Percentiles rank a stretch among this genome's conserved stretches.
Conservation (phyloP, 2,797 vertebrate genomes). For the Adrianichthys oophorus region DNA sequence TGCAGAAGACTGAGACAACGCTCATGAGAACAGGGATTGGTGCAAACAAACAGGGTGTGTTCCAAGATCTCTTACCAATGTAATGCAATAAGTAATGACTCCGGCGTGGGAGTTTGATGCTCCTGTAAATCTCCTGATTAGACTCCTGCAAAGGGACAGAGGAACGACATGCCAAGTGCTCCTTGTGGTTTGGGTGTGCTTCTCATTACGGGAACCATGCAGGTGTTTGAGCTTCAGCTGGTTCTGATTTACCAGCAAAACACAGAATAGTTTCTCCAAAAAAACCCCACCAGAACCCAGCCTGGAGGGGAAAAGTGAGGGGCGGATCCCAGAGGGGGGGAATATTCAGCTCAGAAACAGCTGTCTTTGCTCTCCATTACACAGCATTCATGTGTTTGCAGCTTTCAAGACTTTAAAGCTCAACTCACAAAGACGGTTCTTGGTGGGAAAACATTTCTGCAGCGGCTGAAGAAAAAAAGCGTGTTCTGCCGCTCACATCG, state of each 20-base stretch:
- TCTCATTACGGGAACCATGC: conserved; percentile 65
- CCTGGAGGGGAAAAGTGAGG: conserved; percentile 7
- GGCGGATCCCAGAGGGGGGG: conserved; percentile 11
- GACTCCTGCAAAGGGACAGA: neutral
- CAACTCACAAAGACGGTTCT: conserved; percentile 21
- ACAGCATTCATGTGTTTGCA: conserved; percentile 16
- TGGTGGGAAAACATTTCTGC: conserved; percentile 15
- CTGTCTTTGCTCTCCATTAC: conserved; percentile 23
- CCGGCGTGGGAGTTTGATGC: conserved; percentile 37
- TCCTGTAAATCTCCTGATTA: conserved; percentile 51
- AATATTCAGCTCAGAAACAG: conserved; percentile 22
- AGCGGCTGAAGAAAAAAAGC: conserved; percentile 24
- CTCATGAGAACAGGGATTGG: conserved; percentile 21
- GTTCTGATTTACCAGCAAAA: conserved; percentile 49
- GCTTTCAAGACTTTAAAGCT: conserved; percentile 6
- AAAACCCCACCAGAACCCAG: conserved; percentile 5
- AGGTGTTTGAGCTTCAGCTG: conserved; percentile 66
- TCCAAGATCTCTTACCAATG: conserved; percentile 20
- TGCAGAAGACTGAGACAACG: conserved; percentile 16
- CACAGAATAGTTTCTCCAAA: conserved; percentile 15
- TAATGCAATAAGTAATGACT: conserved; percentile 26
- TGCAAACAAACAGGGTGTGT: conserved; percentile 35
- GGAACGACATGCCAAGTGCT: conserved; percentile 16
- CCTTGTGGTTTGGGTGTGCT: conserved; percentile 41
- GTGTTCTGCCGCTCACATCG: conserved; percentile 14